A percentile compares a stretch with the other conserved stretches of the same genome.
phyloP scores from a whole-genome alignment of 2,888 invertebrate species.

The Leucania comma region DNA sequence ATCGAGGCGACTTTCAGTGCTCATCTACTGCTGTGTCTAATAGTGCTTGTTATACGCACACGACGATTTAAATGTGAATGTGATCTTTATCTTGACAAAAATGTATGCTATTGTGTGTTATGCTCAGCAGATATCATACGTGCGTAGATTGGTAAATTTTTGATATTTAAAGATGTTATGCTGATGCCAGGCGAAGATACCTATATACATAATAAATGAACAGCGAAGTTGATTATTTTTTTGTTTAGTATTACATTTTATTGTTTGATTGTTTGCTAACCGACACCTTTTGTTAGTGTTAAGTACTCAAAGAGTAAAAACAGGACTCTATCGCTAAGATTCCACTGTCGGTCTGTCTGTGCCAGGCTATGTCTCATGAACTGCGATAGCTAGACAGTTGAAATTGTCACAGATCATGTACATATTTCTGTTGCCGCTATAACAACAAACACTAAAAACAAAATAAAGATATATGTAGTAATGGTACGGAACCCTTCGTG shows the following conservation, averaged over 20 bases:
- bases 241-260: not conserved
- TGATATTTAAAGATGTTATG: not conserved
- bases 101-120: conserved; percentile 12
- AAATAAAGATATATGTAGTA: no score
- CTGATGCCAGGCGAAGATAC: not conserved
- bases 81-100: conserved; percentile 31
- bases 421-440: no score
- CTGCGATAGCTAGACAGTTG: no score
- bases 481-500: no score
- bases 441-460: no score
- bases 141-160: not conserved
- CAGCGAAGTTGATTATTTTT: not conserved
- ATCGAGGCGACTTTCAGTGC: not conserved
- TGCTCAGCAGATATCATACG: not conserved
- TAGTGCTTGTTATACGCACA: conserved; percentile 4
- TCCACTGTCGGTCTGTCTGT: no score
- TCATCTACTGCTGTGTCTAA: conserved; percentile 7
- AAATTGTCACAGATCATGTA: no score
- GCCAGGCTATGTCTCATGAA: no score
- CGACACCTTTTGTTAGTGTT: no score
- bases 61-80: conserved; percentile 29
- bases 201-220: not conserved
- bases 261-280: no score
- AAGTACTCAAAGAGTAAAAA: no score
- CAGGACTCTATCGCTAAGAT: no score